phyloP scores from a whole-genome alignment of 1,140 invertebrate species.

The Leptopilina clavipes region DNA sequence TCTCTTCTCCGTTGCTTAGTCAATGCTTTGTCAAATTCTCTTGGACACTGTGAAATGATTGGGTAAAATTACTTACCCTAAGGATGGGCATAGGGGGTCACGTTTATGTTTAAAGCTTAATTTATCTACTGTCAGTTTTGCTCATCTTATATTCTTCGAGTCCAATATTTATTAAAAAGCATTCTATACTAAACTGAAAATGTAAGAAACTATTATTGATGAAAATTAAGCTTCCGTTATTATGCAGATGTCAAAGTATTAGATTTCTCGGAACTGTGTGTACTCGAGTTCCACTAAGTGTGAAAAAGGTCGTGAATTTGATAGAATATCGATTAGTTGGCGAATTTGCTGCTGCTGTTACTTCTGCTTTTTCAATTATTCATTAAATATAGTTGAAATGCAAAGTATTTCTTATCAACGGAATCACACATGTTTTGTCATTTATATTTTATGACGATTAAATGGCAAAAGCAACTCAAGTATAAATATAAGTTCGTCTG shows the following conservation, averaged over 20 bases:
- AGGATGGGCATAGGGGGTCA: background rate
- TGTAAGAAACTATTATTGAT: background rate
- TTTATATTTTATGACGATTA: background rate
- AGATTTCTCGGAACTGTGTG: background rate
- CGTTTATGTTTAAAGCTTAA: constrained; percentile 26
- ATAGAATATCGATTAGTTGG: constrained; percentile 33
- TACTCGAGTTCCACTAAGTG: background rate
- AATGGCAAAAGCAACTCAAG: constrained; percentile 2
- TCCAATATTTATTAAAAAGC: background rate
- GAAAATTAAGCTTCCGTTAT: background rate
- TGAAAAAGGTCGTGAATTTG: constrained; percentile 18
- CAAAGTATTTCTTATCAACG: background rate
- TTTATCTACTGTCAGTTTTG: constrained; percentile 23
- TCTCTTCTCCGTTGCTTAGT: no score
- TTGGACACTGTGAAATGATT: background rate
- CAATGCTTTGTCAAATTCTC: background rate
- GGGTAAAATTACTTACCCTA: background rate
- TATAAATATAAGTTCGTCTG: background rate
- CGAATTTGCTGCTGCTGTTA: background rate
- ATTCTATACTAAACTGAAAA: constrained; percentile 1
- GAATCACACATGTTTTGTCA: background rate
- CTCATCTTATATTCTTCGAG: constrained; percentile 4
- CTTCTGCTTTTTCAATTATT: background rate
- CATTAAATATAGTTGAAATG: background rate
- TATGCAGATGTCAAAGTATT: background rate